Conservation (phyloP, 2,797 vertebrate species). For the Neopelma chrysocephalum region DNA sequence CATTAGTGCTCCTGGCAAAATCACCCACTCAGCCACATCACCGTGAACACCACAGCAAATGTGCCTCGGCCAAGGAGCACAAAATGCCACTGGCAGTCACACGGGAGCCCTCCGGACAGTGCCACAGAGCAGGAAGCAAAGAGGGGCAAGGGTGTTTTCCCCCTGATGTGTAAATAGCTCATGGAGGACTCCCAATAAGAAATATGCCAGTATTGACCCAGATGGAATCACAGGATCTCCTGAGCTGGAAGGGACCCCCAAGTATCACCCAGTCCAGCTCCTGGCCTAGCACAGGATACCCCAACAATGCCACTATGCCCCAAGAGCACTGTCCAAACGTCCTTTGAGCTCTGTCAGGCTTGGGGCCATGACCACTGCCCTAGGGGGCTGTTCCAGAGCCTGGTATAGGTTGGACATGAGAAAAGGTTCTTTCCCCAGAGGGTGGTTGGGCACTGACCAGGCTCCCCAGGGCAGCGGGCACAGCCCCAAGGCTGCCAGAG, state of each 20-base stretch:
- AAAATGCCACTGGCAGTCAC: fast-evolving
- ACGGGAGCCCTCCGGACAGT: fast-evolving
- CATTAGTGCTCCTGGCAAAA: too few relatives aligned
- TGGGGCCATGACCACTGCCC: too few relatives aligned
- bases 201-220: fast-evolving
- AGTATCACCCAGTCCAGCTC: background rate
- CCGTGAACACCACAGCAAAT: fast-evolving
- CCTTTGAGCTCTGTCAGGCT: background rate
- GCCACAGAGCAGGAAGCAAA: background rate
- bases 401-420: background rate
- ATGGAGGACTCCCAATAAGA: background rate
- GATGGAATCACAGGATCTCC: background rate
- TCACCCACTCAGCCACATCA: background rate
- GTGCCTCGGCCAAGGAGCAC: background rate
- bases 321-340: background rate
- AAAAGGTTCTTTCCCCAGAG: background rate
- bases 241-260: background rate
- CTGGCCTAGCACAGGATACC: background rate
- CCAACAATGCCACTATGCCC: fast-evolving
- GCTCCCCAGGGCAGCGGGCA: background rate
- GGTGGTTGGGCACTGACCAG: background rate
- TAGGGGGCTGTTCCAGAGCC: too few relatives aligned
- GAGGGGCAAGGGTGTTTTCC: fast-evolving
- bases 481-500: background rate
- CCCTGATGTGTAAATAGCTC: fast-evolving